Evolutionary conservation across 2,888 invertebrate genomes (phyloP).

Genomic region (Trichopria drosophilae): DNA sequence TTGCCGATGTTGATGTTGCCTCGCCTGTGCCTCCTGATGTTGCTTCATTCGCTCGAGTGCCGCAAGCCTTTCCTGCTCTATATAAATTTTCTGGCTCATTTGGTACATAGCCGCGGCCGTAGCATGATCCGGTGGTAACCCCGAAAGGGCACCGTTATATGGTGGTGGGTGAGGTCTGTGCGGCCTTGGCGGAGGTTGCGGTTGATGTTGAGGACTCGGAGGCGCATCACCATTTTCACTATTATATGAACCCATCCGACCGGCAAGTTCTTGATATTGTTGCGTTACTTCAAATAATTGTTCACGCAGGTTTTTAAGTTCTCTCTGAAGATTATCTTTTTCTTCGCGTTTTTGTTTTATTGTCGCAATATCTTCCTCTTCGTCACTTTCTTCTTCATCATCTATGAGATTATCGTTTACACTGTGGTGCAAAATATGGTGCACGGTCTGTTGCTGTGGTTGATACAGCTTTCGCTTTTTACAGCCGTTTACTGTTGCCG

Average conservation of each 20-base stretch:
- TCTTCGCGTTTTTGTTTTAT: slow-evolving; percentile 83
- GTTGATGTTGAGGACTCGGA: slow-evolving; percentile 57
- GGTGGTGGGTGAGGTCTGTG: slow-evolving; percentile 60
- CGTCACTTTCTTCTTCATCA: slow-evolving; percentile 77
- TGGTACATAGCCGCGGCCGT: slow-evolving; percentile 58
- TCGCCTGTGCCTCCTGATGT: slow-evolving; percentile 60
- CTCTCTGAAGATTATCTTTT: slow-evolving; percentile 83
- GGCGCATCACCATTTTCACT: slow-evolving; percentile 61
- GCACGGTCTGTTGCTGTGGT: slow-evolving; percentile 86
- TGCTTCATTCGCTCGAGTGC: slow-evolving; percentile 60
- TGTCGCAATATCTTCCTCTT: slow-evolving; percentile 75
- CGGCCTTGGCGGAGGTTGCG: slow-evolving; percentile 60
- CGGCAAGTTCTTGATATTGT: slow-evolving; percentile 84
- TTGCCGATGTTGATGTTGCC: slow-evolving; percentile 56
- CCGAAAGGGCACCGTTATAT: slow-evolving; percentile 61
- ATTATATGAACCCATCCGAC: slow-evolving; percentile 72
- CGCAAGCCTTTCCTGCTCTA: slow-evolving; percentile 63
- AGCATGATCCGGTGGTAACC: slow-evolving; percentile 64
- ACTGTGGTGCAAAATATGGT: slow-evolving; percentile 64
- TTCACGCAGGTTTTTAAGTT: slow-evolving; percentile 84
- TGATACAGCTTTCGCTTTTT: slow-evolving; percentile 95
- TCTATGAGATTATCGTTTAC: slow-evolving; percentile 64
- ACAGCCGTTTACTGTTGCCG: slow-evolving; percentile 81
- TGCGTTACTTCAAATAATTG: slow-evolving; percentile 90
- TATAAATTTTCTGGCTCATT: slow-evolving; percentile 60